These are phyloP conservation scores for Diacarnus erythraeanus DNA, from an alignment of 37 sponge, comb jelly and placozoan genomes.

Conservation along the genomic window DNA sequence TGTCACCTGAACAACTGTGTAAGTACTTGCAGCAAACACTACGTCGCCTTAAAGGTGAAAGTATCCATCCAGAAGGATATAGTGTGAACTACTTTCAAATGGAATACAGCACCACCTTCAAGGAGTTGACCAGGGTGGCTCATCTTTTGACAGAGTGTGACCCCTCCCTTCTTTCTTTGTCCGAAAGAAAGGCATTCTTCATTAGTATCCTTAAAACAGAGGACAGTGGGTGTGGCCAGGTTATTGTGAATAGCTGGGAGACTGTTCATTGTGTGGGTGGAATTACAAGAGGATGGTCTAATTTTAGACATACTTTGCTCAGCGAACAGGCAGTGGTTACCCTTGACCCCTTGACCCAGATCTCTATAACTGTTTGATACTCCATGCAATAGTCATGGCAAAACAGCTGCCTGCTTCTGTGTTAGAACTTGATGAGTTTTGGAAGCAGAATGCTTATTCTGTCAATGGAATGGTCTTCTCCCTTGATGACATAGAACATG, in stretches of 20 bases:
- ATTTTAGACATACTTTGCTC: too few relatives aligned
- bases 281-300: too few relatives aligned
- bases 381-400: slow-evolving; percentile 66
- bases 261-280: not conserved
- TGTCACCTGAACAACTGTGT: slow-evolving; percentile 25
- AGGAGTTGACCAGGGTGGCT: slow-evolving; percentile 33
- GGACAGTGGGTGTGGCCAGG: too few relatives aligned
- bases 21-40: slow-evolving; percentile 61
- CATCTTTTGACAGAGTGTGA: slow-evolving; percentile 39
- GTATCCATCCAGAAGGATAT: slow-evolving; percentile 70
- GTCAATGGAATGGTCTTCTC: slow-evolving; percentile 76
- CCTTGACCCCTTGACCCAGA: too few relatives aligned
- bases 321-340: too few relatives aligned
- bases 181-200: slow-evolving; percentile 77
- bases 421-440: slow-evolving; percentile 72
- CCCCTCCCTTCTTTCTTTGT: slow-evolving; percentile 14
- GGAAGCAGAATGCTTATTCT: slow-evolving; percentile 70
- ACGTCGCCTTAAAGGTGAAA: slow-evolving; percentile 63
- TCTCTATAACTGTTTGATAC: slow-evolving; percentile 82
- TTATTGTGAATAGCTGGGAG: not conserved
- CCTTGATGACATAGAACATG: slow-evolving; percentile 92
- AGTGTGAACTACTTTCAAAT: slow-evolving; percentile 70
- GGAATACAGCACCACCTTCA: slow-evolving; percentile 43
- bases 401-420: slow-evolving; percentile 67
- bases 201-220: slow-evolving; percentile 83